Conservation (phyloP, 1,140 invertebrate species). For the Pseudomyrmex flavicornis region DNA sequence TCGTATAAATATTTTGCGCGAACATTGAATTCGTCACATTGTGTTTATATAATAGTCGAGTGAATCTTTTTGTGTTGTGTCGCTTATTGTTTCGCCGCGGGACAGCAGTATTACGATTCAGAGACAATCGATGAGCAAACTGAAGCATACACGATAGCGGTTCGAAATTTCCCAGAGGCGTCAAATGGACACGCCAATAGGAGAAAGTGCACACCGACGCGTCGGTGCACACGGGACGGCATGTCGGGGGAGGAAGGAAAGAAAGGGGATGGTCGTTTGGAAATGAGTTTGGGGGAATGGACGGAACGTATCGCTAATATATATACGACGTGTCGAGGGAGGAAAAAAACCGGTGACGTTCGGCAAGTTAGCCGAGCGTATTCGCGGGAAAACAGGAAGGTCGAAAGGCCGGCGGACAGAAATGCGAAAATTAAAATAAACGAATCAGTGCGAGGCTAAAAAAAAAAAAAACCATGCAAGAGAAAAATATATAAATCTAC, state of each 20-base stretch:
- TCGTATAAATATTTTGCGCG: conserved; percentile 46
- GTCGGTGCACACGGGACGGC: not conserved
- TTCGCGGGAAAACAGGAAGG: conserved; percentile 11
- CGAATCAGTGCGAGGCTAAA: conserved; percentile 61
- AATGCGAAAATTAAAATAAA: conserved; percentile 77
- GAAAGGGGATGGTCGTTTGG: conserved; percentile 1
- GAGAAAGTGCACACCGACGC: not conserved
- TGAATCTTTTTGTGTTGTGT: conserved; percentile 11
- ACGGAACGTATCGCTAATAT: conserved; percentile 64
- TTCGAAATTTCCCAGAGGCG: conserved; percentile 36
- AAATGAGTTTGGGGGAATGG: conserved; percentile 29
- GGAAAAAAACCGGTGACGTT: conserved; percentile 34
- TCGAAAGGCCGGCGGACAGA: conserved; percentile 52
- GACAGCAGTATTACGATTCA: conserved; percentile 1
- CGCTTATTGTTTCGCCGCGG: not conserved
- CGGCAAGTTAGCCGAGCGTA: not conserved
- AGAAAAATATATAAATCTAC: conserved; percentile 52
- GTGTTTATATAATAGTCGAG: conserved; percentile 8
- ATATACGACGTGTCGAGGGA: conserved; percentile 36
- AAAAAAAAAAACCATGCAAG: conserved; percentile 56
- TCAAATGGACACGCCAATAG: conserved; percentile 36
- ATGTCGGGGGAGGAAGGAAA: not conserved
- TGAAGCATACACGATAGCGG: conserved; percentile 1
- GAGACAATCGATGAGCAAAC: conserved; percentile 31
- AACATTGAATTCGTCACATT: not conserved